Evolutionary conservation across 2,797 vertebrate species (phyloP).

Genomic region (Notolabrus celidotus): DNA sequence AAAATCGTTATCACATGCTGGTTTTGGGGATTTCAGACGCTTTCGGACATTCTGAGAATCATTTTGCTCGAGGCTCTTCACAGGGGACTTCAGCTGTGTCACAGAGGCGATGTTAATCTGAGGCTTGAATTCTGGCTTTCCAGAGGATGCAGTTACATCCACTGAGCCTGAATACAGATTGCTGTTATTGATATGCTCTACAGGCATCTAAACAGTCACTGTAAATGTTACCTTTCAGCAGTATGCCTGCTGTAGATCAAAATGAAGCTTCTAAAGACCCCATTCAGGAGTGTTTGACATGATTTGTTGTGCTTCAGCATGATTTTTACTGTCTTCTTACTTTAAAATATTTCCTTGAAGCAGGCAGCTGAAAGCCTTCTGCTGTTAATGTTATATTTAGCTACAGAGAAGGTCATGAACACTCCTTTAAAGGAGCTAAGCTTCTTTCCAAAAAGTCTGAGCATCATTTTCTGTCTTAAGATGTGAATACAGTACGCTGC

Average conservation of each 20-base stretch:
- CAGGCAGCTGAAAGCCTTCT: background rate
- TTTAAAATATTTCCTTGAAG: conserved; percentile 2
- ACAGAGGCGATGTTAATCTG: background rate
- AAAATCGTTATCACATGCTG: too few species aligned
- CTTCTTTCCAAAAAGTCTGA: conserved; percentile 27
- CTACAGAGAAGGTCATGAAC: conserved; percentile 10
- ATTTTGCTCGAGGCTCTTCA: background rate
- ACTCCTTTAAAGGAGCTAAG: conserved; percentile 23
- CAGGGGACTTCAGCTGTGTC: background rate
- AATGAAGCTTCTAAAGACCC: background rate
- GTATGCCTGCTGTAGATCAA: too few species aligned
- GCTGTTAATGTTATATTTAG: conserved; percentile 12
- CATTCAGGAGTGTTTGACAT: background rate
- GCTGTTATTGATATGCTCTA: background rate
- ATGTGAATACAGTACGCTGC: background rate
- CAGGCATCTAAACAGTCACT: background rate
- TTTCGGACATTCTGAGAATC: background rate
- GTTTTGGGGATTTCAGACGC: background rate
- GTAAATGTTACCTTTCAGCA: background rate
- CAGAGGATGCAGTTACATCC: background rate
- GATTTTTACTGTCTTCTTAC: background rate
- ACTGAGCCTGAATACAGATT: background rate
- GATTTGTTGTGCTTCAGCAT: background rate
- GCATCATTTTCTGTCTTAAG: conserved; percentile 29
- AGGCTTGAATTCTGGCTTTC: background rate